Evolutionary conservation across 2,113 vertebrate genomes (phyloP).

Genomic region (Eira barbara): DNA sequence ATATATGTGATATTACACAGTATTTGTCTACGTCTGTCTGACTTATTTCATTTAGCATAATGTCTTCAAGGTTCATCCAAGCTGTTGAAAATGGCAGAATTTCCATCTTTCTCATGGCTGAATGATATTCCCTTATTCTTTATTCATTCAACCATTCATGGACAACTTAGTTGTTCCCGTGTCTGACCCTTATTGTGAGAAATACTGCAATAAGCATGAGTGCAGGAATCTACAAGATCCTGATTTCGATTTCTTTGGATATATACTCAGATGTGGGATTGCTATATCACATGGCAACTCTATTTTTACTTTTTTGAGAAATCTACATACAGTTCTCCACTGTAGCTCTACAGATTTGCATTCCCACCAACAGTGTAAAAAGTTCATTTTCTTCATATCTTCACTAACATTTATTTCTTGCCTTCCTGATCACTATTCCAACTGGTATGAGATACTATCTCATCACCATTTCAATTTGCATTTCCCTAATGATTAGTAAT

Average conservation of each 20-base stretch:
- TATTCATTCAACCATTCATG: background rate
- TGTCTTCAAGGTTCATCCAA: background rate
- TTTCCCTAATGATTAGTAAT: no score
- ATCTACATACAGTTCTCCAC: background rate
- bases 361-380: background rate
- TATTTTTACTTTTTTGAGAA: background rate
- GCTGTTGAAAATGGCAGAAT: background rate
- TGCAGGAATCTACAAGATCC: background rate
- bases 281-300: background rate
- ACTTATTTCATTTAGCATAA: background rate
- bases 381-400: background rate
- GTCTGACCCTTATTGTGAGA: background rate
- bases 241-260: background rate
- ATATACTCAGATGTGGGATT: background rate
- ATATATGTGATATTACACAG: background rate
- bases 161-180: background rate
- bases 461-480: no score
- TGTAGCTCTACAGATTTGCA: background rate
- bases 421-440: no score
- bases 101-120: background rate
- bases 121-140: background rate
- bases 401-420: background rate
- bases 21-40: background rate
- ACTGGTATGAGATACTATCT: no score
- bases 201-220: background rate